Evolutionary conservation across 2,888 invertebrate species (phyloP).

Genomic region (Sinentomon sp.): DNA sequence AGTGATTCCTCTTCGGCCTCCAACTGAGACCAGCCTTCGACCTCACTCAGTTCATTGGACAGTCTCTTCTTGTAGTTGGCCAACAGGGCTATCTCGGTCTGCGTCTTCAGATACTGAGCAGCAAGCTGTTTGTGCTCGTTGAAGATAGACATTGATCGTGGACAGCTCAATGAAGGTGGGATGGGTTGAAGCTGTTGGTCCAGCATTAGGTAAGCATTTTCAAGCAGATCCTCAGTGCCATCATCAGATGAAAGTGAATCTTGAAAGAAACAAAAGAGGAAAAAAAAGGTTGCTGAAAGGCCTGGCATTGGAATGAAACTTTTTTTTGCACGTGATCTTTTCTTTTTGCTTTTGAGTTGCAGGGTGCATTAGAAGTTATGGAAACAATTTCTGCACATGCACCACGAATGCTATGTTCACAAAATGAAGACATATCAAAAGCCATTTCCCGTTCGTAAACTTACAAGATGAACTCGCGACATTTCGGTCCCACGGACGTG

Average conservation of each 20-base stretch:
- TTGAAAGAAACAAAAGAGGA: no score
- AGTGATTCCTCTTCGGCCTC: constrained; percentile 20
- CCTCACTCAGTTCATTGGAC: constrained; percentile 32
- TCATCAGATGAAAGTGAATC: constrained; percentile 9
- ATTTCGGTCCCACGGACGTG: no score
- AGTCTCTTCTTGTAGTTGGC: constrained; percentile 48
- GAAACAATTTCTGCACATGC: no score
- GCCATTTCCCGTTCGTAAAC: no score
- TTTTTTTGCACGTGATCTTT: no score
- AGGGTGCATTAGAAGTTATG: no score
- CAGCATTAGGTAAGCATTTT: constrained; percentile 43
- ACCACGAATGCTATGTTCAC: no score
- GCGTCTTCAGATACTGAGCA: constrained; percentile 62
- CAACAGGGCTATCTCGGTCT: constrained; percentile 55
- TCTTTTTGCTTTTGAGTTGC: no score
- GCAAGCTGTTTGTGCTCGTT: constrained; percentile 64
- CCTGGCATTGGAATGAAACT: no score
- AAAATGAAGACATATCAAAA: no score
- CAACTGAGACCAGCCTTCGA: constrained; percentile 18
- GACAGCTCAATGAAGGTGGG: constrained; percentile 42
- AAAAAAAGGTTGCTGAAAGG: no score
- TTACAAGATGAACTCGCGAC: no score
- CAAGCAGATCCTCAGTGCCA: constrained; percentile 23
- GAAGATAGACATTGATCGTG: constrained; percentile 55
- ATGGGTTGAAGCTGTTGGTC: constrained; percentile 57